These are phyloP conservation scores for Lethocerus indicus DNA, from an alignment of 1,140 invertebrate species.

Conservation along the genomic window DNA sequence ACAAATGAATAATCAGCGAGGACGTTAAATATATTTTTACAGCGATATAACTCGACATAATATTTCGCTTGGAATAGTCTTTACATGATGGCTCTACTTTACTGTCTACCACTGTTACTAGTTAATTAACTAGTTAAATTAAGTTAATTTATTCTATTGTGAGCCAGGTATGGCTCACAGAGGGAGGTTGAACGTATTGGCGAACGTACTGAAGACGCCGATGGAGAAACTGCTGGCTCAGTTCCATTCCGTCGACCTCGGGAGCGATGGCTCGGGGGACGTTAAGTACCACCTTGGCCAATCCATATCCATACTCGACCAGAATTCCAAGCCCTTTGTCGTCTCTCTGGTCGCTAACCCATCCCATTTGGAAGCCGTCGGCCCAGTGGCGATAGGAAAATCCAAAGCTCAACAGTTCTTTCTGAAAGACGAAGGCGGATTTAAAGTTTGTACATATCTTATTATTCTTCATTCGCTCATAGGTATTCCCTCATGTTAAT, in stretches of 20 bases:
- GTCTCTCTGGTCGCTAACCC: conserved; percentile 33
- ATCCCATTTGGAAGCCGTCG: conserved; percentile 6
- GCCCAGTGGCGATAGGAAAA: neutral
- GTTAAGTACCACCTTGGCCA: conserved; percentile 30
- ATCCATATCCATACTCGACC: conserved; percentile 92
- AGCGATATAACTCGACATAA: no score
- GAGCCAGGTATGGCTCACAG: conserved; percentile 8
- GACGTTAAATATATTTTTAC: no score
- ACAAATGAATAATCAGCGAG: no score
- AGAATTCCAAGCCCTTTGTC: conserved; percentile 80
- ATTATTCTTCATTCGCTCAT: conserved; percentile 51
- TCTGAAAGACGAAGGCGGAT: neutral
- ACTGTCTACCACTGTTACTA: no score
- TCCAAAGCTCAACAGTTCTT: no score
- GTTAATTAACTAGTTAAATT: no score
- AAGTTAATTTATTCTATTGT: no score
- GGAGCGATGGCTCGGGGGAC: conserved; percentile 6
- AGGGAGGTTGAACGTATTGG: conserved; percentile 8
- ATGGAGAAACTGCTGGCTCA: conserved; percentile 1
- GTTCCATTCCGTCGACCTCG: neutral
- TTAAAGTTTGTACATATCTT: conserved; percentile 20
- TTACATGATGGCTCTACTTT: no score
- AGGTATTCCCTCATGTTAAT: conserved; percentile 40
- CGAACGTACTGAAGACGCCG: conserved; percentile 2
- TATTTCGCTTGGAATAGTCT: no score